Conservation (phyloP, 1,140 invertebrate genomes). For the Cydia fagiglandana region DNA sequence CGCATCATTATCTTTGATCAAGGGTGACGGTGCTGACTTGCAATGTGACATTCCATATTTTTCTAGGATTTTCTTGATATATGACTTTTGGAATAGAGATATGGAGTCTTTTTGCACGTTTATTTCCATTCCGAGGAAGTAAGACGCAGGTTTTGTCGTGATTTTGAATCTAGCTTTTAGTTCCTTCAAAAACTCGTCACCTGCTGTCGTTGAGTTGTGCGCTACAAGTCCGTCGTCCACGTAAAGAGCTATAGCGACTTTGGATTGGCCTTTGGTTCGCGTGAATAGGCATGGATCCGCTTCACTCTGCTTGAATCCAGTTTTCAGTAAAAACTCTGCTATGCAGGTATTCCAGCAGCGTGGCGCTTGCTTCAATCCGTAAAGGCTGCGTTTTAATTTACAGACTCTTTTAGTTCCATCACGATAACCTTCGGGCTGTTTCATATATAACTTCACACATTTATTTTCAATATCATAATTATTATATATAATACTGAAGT, state of each 20-base stretch:
- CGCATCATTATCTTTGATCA: constrained; percentile 38
- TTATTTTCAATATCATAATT: too few species aligned
- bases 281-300: constrained; percentile 61
- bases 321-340: constrained; percentile 45
- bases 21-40: constrained; percentile 24
- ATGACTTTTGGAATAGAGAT: too few species aligned
- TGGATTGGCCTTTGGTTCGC: constrained; percentile 34
- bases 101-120: too few species aligned
- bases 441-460: constrained; percentile 23
- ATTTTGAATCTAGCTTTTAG: constrained; percentile 51
- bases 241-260: constrained; percentile 54
- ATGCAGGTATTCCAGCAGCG: constrained; percentile 49
- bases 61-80: too few species aligned
- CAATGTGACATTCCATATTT: too few species aligned
- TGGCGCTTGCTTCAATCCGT: constrained; percentile 58
- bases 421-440: constrained; percentile 32
- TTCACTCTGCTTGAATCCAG: constrained; percentile 53
- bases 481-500: too few species aligned
- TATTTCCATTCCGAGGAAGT: constrained; percentile 56
- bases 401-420: too few species aligned
- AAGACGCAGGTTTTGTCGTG: constrained; percentile 38
- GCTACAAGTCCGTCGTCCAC: constrained; percentile 67
- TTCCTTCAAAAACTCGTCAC: constrained; percentile 36
- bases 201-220: constrained; percentile 40
- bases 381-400: constrained; percentile 53